Evolutionary conservation across 2,113 vertebrate species (phyloP), one percentile per base, ranked within the genome.

Genomic region (Chaenocephalus aceratus): DNA sequence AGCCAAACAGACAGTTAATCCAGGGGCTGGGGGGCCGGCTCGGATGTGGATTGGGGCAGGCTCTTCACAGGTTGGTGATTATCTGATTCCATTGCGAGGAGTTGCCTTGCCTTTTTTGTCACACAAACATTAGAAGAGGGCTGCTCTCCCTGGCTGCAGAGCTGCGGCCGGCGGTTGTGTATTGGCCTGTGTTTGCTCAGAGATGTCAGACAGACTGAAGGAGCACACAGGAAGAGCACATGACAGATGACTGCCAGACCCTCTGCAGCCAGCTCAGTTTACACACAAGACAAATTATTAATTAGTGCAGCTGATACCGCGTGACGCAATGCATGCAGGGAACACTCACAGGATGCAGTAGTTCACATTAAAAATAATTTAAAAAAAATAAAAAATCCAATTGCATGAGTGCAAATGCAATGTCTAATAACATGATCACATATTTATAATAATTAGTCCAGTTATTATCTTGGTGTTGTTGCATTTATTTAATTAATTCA

Each of bases 1-100:
- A 96, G 91, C 88, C 93, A 96, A 97, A 96, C 94, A 95, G 93
- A 94, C 87, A 93, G 89, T 93, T 94, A 94, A 96, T 95, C 92
- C 93, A 87, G 87, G 90, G 87, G 88, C 79, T 82, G 78, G 66
- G 72, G 49, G 15, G 6, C 10, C 11, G 60, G 89, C 68, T 70
- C 74, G 90, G 93, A 97, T 97, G 96, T 97, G 96, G 94, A 97
- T 96, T 97, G 96, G 92, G 94, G 86, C 88, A 93, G 90, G 93
- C 94, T 96, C 95, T 97, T 97, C 96, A 96, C 96, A 95, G 92
- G 93, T 93, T 93, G 91, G 94, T 97, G 96, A 96, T 96, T 96
- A 97, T 96, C 94, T 96, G 92, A 95, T 96, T 94, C 94, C 93
- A 93, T 93, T 96, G 96, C 91, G 77, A 94, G 95, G 95, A 96